phyloP scores from a whole-genome alignment of 2,888 invertebrate genomes.

The Oligia strigilis region DNA sequence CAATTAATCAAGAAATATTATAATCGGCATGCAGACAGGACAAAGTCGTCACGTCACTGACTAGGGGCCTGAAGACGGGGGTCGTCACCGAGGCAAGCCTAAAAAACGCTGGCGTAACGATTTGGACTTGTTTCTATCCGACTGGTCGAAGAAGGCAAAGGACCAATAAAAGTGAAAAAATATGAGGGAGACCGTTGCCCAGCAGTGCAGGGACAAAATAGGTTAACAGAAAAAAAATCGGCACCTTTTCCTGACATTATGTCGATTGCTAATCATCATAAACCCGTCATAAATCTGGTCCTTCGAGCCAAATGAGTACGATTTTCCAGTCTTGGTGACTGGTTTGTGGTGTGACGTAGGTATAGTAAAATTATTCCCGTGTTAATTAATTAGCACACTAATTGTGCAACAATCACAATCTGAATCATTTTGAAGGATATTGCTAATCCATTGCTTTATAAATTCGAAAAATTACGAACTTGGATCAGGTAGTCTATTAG shows the following conservation, averaged over 20 bases:
- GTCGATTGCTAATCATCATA: background rate
- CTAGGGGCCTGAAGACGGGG: background rate
- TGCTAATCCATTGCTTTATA: too few relatives aligned
- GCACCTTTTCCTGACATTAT: background rate
- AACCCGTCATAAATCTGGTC: background rate
- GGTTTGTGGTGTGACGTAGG: background rate
- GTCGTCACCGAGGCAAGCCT: background rate
- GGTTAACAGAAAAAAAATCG: background rate
- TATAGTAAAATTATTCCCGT: background rate
- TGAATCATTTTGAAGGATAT: too few relatives aligned
- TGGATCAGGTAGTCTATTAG: too few relatives aligned
- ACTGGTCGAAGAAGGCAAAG: background rate
- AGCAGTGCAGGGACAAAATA: background rate
- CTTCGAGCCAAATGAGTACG: slow-evolving; percentile 4
- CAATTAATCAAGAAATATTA: background rate
- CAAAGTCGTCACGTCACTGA: background rate
- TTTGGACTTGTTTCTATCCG: background rate
- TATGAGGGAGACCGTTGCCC: background rate
- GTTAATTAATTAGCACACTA: background rate
- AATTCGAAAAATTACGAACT: too few relatives aligned
- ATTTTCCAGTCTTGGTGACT: background rate
- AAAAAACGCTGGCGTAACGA: background rate
- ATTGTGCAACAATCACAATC: too few relatives aligned
- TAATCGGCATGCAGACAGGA: background rate
- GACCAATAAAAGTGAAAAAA: background rate